These are phyloP conservation scores for Parus major DNA, from an alignment of 2,113 vertebrate species.

Conservation along the genomic window DNA sequence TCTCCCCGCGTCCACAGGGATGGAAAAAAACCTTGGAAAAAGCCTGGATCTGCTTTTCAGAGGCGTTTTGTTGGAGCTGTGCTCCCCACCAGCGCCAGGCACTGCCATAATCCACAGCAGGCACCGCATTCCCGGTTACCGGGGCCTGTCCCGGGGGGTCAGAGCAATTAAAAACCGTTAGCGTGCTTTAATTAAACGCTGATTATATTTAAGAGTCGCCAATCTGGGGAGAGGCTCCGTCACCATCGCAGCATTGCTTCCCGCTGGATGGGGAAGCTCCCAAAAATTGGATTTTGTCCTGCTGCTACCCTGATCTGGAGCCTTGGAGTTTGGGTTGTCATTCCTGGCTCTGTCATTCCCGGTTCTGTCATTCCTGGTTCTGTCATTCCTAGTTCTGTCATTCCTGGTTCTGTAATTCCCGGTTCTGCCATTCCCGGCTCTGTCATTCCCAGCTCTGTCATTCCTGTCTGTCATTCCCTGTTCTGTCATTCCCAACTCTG, in stretches of 20 bases:
- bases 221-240: not conserved
- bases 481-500: too few species aligned
- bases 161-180: not conserved
- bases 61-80: not conserved
- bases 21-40: not conserved
- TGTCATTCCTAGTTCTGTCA: too few species aligned
- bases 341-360: not conserved
- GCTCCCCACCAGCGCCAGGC: not conserved
- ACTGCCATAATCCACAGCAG: not conserved
- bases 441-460: rapidly evolving
- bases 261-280: rapidly evolving
- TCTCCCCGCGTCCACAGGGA: not conserved
- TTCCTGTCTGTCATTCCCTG: not conserved
- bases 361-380: too few species aligned
- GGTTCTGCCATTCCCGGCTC: not conserved
- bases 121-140: rapidly evolving
- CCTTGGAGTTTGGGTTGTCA: rapidly evolving
- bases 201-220: rapidly evolving
- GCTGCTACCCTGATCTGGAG: rapidly evolving
- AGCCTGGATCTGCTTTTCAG: not conserved
- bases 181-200: not conserved
- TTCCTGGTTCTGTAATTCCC: not conserved
- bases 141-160: not conserved
- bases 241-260: not conserved
- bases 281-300: not conserved